A percentile compares a stretch with the other conserved stretches of the same genome.
phyloP scores from a whole-genome alignment of 1,140 invertebrate genomes.

The Argopecten irradians region DNA sequence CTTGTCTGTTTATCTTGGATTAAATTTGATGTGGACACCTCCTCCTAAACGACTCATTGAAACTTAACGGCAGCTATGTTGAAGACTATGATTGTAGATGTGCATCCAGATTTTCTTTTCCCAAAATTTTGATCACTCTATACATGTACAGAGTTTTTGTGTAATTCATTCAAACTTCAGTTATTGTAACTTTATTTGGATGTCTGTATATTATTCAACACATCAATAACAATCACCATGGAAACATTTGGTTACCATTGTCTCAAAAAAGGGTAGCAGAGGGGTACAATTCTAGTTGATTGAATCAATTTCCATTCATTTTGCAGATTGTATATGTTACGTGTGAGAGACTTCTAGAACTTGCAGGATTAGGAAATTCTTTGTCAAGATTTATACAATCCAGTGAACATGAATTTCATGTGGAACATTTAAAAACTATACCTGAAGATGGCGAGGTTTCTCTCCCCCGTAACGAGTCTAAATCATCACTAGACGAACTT shows the following conservation, averaged over 20 bases:
- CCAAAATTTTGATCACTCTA: constrained; percentile 26
- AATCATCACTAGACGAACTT: constrained; percentile 28
- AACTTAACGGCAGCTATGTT: too few species aligned
- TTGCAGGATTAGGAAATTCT: constrained; percentile 59
- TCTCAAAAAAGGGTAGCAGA: too few species aligned
- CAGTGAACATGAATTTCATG: constrained; percentile 11
- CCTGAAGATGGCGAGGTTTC: background rate
- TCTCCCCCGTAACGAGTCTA: background rate
- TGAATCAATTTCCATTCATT: constrained; percentile 25
- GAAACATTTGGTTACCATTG: too few species aligned
- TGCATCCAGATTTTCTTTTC: constrained; percentile 55
- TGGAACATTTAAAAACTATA: constrained; percentile 28
- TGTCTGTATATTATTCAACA: too few species aligned
- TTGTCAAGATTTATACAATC: constrained; percentile 33
- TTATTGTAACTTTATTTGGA: too few species aligned
- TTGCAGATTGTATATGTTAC: constrained; percentile 85
- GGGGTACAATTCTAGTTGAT: too few species aligned
- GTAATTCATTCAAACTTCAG: too few species aligned
- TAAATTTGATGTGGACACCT: too few species aligned
- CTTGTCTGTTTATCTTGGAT: too few species aligned
- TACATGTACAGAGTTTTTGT: background rate
- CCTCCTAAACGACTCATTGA: too few species aligned
- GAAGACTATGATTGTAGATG: too few species aligned
- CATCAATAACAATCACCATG: too few species aligned
- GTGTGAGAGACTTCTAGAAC: constrained; percentile 85